Evolutionary conservation across 2,797 vertebrate species (phyloP).

Genomic region (Malacoraja senta): DNA sequence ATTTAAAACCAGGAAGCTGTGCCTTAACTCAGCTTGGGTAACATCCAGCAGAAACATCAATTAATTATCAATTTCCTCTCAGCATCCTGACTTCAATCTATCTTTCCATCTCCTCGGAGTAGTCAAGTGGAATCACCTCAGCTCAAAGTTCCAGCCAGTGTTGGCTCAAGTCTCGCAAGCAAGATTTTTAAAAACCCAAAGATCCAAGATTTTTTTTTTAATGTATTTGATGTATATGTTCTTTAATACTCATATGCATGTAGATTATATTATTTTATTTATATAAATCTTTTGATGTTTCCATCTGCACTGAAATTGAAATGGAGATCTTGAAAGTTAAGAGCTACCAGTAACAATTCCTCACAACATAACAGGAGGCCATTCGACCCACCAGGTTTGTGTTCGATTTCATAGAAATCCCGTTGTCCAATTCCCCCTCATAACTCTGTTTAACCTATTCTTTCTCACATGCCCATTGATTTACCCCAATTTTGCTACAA

Average conservation of each 20-base stretch:
- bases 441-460: too few species aligned
- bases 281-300: background rate
- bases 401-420: too few species aligned
- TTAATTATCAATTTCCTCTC: conserved; percentile 16
- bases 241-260: too few species aligned
- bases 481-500: too few species aligned
- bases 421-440: too few species aligned
- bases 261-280: background rate
- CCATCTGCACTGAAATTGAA: background rate
- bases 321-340: background rate
- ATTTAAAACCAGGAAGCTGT: conserved; percentile 1
- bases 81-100: background rate
- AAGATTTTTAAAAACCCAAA: too few species aligned
- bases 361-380: too few species aligned
- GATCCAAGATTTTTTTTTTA: too few species aligned
- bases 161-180: background rate
- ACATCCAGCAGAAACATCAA: background rate
- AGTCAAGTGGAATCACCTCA: background rate
- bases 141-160: background rate
- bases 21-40: background rate
- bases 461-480: too few species aligned
- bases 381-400: too few species aligned
- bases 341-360: background rate
- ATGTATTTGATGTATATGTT: too few species aligned
- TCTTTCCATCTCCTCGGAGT: background rate